Percentiles rank a stretch among this genome's conserved stretches.
These are phyloP conservation scores for Megaleporinus macrocephalus DNA, from an alignment of 2,113 vertebrate genomes.

Conservation along the genomic window DNA sequence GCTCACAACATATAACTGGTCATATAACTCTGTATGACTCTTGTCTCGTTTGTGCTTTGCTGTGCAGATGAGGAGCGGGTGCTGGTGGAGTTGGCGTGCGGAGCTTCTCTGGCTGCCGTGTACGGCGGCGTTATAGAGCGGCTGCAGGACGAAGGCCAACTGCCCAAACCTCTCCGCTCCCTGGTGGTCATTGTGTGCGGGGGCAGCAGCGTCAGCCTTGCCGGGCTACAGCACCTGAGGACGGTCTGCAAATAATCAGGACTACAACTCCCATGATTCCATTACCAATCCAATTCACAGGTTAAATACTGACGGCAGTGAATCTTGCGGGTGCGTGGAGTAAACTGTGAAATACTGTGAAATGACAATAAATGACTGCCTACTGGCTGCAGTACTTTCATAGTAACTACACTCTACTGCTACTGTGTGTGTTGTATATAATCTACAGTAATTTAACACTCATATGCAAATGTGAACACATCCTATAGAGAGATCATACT, in stretches of 20 bases:
- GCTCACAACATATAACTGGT: too few species aligned
- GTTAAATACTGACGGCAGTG: too few species aligned
- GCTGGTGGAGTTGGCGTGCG: conserved; percentile 82
- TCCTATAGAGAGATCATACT: too few species aligned
- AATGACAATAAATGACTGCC: too few species aligned
- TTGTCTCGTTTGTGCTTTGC: not conserved
- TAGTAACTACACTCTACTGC: too few species aligned
- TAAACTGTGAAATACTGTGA: too few species aligned
- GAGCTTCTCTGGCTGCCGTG: conserved; percentile 76
- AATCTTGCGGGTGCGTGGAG: too few species aligned
- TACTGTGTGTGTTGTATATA: too few species aligned
- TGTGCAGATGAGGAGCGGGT: conserved; percentile 81
- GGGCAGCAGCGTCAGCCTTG: conserved; percentile 74
- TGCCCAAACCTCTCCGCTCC: conserved; percentile 63
- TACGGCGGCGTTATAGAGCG: conserved; percentile 72
- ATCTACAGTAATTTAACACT: too few species aligned
- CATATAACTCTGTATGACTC: not conserved
- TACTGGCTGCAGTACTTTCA: too few species aligned
- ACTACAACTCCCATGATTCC: not conserved
- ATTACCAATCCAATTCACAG: not conserved
- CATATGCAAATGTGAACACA: too few species aligned
- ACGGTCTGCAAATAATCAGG: conserved; percentile 45
- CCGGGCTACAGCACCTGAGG: conserved; percentile 67
- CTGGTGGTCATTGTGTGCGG: conserved; percentile 81
- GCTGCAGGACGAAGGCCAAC: conserved; percentile 72